Evolutionary conservation across 1,140 invertebrate species (phyloP).

Genomic region (Bombus superbus): DNA sequence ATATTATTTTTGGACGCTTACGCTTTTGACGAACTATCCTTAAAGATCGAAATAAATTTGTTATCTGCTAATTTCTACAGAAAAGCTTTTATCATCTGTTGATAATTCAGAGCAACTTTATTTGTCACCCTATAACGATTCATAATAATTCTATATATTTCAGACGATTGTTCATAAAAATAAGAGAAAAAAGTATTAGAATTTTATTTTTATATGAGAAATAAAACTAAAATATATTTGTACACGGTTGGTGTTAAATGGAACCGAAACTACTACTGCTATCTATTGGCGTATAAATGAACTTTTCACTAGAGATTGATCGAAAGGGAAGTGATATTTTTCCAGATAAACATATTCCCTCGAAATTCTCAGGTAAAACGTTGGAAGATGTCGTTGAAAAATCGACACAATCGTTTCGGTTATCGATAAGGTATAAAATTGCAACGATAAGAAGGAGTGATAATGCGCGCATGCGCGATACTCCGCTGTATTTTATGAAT

Average conservation of each 20-base stretch:
- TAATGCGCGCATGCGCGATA: conserved; percentile 30
- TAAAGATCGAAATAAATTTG: not conserved
- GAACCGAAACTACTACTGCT: not conserved
- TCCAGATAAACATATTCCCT: too few relatives aligned
- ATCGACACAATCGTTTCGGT: not conserved
- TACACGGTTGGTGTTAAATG: too few relatives aligned
- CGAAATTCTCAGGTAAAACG: not conserved
- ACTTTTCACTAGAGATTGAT: not conserved
- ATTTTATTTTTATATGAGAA: not conserved
- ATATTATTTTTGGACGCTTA: not conserved
- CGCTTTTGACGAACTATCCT: not conserved
- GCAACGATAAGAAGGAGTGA: not conserved
- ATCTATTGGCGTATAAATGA: not conserved
- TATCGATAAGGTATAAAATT: conserved; percentile 15
- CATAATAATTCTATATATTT: not conserved
- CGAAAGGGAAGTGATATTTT: not conserved
- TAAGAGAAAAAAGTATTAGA: not conserved
- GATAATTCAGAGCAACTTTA: not conserved
- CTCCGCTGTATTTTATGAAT: conserved; percentile 52
- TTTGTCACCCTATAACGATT: not conserved
- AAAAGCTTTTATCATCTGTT: not conserved
- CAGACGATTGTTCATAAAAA: too few relatives aligned
- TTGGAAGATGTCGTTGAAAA: not conserved
- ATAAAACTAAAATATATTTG: not conserved
- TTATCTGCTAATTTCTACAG: not conserved